phyloP scores from a whole-genome alignment of 2,888 invertebrate species.

The Pammene aurita region DNA sequence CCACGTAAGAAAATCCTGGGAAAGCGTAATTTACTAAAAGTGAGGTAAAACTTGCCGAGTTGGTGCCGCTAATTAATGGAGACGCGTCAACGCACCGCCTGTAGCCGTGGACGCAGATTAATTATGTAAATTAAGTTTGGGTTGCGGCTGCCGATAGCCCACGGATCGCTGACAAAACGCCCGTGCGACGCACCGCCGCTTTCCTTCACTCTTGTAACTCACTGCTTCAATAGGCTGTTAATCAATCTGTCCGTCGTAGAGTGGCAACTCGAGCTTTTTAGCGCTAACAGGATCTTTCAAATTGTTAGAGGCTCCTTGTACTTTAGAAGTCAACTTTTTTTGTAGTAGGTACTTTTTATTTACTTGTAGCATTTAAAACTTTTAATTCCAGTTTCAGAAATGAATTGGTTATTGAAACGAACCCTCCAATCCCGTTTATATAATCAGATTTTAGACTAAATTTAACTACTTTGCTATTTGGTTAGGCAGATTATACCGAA shows the following conservation, averaged over 20 bases:
- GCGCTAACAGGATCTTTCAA: slow-evolving; percentile 38
- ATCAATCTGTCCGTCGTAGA: slow-evolving; percentile 49
- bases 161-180: slow-evolving; percentile 61
- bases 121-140: slow-evolving; percentile 70
- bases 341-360: not conserved
- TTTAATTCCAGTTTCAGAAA: not conserved
- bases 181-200: slow-evolving; percentile 48
- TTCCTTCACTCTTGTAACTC: slow-evolving; percentile 53
- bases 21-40: slow-evolving; percentile 44
- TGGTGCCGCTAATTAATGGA: slow-evolving; percentile 59
- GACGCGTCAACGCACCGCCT: slow-evolving; percentile 55
- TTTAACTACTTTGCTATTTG: slow-evolving; percentile 24
- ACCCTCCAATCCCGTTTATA: slow-evolving; percentile 3
- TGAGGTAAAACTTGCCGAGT: slow-evolving; percentile 49
- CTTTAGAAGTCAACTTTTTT: not conserved
- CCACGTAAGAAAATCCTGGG: slow-evolving; percentile 30
- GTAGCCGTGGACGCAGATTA: slow-evolving; percentile 62
- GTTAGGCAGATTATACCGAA: slow-evolving; percentile 25
- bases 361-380: not conserved
- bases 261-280: slow-evolving; percentile 37
- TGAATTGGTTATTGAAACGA: not conserved
- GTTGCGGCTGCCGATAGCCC: slow-evolving; percentile 63
- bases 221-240: slow-evolving; percentile 54
- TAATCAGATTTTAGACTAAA: slow-evolving; percentile 7
- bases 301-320: slow-evolving; percentile 12